Evolutionary conservation across 2,113 vertebrate genomes (phyloP), one percentile per base, ranked within the genome.

Genomic region (Toxostoma redivivum): DNA sequence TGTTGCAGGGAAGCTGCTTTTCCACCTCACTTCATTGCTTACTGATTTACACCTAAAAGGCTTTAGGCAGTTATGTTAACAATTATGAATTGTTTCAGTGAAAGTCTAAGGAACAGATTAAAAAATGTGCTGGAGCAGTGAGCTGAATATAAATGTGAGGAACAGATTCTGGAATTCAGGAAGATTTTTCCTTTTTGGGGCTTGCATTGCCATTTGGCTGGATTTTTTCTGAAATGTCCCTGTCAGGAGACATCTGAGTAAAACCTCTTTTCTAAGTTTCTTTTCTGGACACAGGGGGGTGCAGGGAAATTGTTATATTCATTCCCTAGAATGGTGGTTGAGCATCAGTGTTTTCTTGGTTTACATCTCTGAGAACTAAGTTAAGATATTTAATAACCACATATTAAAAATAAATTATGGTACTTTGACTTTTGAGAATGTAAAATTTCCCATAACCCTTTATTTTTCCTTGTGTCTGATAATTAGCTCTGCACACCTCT

Each of bases 31-130:
- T 95, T 95, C 77, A 45, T 82, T 95, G 90, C 73, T 94, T 94
- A 73, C 78, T 84, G 65, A 86, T 95, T 97, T 95, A 83, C 95
- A 94, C 94, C 86, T 97, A 85, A 76, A 76, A 92, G 80, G 76
- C 94, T 88, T 44, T 71, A 86, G 91, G 86, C 86, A 85, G 65
- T 86, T 95, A 90, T 89, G 96, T 96, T 94, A 95, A 97, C 92
- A 96, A 86, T 74, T 94, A 87, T 48, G 65, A 95, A 92, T 90
- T 77, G 80, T 88, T 88, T 79, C 81, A 31, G 20, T 69, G 79
- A 93, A 91, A 87, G 82, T 92, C 88, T 88, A 60, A 73, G 71
- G 38, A 84, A 78, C 61, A 80, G n/a, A 69, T 53, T 5, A 76
- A 80, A 88, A 91, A 58, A 45, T 42, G 15, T 14, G 25, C 33